Evolutionary conservation across 2,797 vertebrate species (phyloP).

Genomic region (Yasuhikotakia modesta): DNA sequence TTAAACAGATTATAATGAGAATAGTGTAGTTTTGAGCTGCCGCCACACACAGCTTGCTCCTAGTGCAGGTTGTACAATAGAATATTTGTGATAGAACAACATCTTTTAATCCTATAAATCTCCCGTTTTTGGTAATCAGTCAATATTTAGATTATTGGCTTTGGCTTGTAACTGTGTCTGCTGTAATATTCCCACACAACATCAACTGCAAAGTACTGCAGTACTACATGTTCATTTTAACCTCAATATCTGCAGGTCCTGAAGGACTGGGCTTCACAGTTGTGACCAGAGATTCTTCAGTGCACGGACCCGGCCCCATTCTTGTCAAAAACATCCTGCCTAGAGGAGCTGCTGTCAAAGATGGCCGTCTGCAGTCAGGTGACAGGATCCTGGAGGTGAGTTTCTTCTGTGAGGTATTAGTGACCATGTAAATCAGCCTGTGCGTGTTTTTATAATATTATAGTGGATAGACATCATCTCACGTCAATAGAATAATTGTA

Average conservation of each 20-base stretch:
- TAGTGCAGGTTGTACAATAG: background rate
- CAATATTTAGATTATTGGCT: background rate
- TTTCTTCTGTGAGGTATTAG: background rate
- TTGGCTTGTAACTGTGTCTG: no score
- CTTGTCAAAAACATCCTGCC: constrained; percentile 97
- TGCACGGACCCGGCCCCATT: no score
- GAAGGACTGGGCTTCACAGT: constrained; percentile 98
- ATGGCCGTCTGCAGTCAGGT: constrained; percentile 92
- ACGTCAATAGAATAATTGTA: no score
- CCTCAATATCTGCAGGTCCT: constrained; percentile 75
- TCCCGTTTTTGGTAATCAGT: no score
- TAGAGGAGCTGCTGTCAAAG: constrained; percentile 93
- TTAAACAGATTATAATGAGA: no score
- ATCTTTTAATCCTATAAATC: background rate
- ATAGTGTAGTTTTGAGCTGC: no score
- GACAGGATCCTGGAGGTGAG: constrained; percentile 95
- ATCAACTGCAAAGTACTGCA: no score
- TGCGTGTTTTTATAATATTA: background rate
- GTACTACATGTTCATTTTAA: background rate
- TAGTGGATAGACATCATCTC: no score
- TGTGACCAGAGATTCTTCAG: constrained; percentile 93
- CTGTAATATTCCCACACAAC: no score
- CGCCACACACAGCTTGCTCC: no score
- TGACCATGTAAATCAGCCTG: background rate
- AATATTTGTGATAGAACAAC: background rate